Evolutionary conservation across 2,797 vertebrate genomes (phyloP), one percentile per base, ranked within the genome.

Genomic region (Ptychadena robeensis): DNA sequence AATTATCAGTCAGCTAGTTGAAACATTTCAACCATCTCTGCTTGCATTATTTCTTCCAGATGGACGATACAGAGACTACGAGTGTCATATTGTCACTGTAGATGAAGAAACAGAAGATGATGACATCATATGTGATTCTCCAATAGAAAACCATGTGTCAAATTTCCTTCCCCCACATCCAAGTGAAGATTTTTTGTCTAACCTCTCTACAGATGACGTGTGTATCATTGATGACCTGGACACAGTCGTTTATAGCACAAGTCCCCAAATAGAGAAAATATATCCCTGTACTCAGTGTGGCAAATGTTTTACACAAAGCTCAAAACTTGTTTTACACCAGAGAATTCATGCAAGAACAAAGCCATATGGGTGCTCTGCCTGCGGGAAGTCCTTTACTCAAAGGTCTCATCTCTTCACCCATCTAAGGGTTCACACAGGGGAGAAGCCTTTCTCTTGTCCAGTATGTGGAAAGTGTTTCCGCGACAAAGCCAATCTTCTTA

Each of bases 101-200:
- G 59, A 63, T 63, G n/a, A 25, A 27, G 59, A 63, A 27, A 28
- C 12, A 2, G 25, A 63, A 63, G 59, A 63, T 53, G 44, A 53
- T 63, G 59, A 63, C 59, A 63, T 63, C 27, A 63, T 63, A 63
- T 28, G 27, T 27, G 59, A 63, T 63, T 63, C 59, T 11, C 27
- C 59, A 63, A 28, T 28, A 63, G 25, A 63, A 63, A 63, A 63
- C 25, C n/a, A 27, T 12, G n/a, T 12, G 9, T 14, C 25, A 0
- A 63, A 28, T 63, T n/a, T 53, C 18, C 44, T 53, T 18, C 18
- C 18, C 18, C 15, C 44, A 53, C 44, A 15, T n/a, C 44, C 5
- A 1, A 53, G 44, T 22, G 44, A 53, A 22, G 44, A 53, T 53
- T 18, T 53, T 7, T 53, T 18, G 1, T 53, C 44, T 6, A 18